Base-by-base conservation (phyloP, 2,113 vertebrate species). In the Hassar affinis region DNA sequence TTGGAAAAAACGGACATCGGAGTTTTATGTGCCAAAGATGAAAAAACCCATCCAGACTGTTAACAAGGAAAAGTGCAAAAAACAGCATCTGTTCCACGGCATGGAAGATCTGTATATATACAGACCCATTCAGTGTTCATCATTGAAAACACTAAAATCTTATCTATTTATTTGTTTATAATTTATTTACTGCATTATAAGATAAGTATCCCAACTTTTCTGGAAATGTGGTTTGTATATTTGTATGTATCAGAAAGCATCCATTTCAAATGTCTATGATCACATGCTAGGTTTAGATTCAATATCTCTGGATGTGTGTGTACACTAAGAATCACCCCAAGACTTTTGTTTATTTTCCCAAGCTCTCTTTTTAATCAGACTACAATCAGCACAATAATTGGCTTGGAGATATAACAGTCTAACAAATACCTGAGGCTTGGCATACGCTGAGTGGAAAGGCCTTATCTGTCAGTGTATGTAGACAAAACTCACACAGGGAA, bases 401-500 rank as follows among this genome's bases (percentile, higher is more conserved):
- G 72, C 62, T 45, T 17, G 42, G 25, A 59, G 62, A 82, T 87
- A 79, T 68, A 66, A 27, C 74, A 69, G 54, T 54, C 78, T 62
- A 57, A 80, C 25, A 87, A 87, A 88, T 85, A 88, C 75, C 87
- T 88, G 78, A n/a, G 66, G 27, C 35, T 81, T 86, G 79, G 86
- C 85, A 85, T 81, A 85, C 7, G 35, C 52, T 47, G 56, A 84
- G 79, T 14, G 54, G 42, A 69, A 86, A 56, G 49, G 57, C 69
- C 85, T 88, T 88, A 89, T 89, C 86, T 86, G 83, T 68, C 30
- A 20, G 51, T 80, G 69, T 72, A 42, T 80, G 79, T 79, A 87
- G 83, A 88, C 85, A 87, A 87, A 88, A 84, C 69, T 86, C 49
- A 75, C 77, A 79, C 57, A 47, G 47, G 30, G n/a, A 72, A 68